phyloP scores from a whole-genome alignment of 1,140 invertebrate species.

The Latrodectus geometricus region DNA sequence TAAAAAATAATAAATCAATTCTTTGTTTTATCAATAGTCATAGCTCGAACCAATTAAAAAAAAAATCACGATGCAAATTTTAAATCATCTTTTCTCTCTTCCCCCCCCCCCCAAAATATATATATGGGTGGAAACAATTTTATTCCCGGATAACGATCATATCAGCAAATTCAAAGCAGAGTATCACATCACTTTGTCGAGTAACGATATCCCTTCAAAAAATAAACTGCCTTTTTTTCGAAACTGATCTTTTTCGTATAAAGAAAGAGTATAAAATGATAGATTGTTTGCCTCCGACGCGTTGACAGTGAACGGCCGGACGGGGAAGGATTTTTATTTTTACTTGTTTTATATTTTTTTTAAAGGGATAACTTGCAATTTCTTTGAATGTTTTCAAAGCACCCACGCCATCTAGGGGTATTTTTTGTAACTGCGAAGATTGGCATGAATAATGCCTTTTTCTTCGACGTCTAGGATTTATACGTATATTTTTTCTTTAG shows the following conservation, averaged over 20 bases:
- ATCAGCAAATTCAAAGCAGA: conserved; percentile 60
- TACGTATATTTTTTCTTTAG: neutral
- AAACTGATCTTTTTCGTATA: conserved; percentile 59
- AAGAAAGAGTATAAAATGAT: conserved; percentile 52
- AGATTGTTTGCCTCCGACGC: conserved; percentile 40
- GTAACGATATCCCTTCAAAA: conserved; percentile 51
- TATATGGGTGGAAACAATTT: neutral
- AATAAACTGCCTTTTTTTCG: conserved; percentile 57
- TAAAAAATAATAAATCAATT: no score
- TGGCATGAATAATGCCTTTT: neutral
- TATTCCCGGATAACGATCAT: conserved; percentile 20
- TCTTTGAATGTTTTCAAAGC: conserved; percentile 10
- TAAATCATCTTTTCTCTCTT: neutral
- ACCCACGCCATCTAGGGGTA: conserved; percentile 39
- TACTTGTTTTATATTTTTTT: neutral
- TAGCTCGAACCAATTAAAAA: neutral
- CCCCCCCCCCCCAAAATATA: no score
- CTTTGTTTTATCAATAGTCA: no score
- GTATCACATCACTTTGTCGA: conserved; percentile 60
- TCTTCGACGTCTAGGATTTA: neutral
- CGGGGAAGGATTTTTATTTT: neutral
- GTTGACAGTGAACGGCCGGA: conserved; percentile 52
- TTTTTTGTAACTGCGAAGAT: conserved; percentile 19
- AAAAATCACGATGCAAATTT: neutral
- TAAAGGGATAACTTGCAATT: conserved; percentile 27